These are phyloP conservation scores for Leptinotarsa rubiginosa DNA, from an alignment of 2,888 invertebrate genomes.

Conservation along the genomic window DNA sequence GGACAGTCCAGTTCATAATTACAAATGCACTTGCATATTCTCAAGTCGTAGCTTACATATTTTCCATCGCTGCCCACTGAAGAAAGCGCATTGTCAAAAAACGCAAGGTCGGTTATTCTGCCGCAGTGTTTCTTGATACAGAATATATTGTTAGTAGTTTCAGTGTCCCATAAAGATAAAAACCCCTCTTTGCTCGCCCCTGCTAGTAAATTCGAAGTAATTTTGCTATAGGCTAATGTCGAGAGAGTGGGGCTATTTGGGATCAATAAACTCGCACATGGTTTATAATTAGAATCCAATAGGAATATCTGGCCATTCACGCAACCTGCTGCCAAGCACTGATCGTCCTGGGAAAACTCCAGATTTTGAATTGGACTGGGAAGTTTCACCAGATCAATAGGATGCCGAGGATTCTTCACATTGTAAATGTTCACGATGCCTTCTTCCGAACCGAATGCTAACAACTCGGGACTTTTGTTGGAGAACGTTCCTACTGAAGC, in stretches of 20 bases:
- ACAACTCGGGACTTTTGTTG: slow-evolving; percentile 45
- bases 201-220: slow-evolving; percentile 45
- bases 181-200: slow-evolving; percentile 51
- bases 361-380: slow-evolving; percentile 49
- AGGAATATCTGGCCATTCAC: slow-evolving; percentile 48
- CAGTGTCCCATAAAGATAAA: slow-evolving; percentile 50
- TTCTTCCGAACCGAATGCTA: slow-evolving; percentile 54
- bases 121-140: slow-evolving; percentile 44
- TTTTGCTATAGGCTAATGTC: slow-evolving; percentile 46
- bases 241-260: slow-evolving; percentile 50
- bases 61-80: slow-evolving; percentile 52
- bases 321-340: slow-evolving; percentile 50
- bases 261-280: slow-evolving; percentile 49
- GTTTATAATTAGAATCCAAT: slow-evolving; percentile 46
- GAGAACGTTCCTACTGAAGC: slow-evolving; percentile 52
- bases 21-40: slow-evolving; percentile 36
- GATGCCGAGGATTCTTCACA: slow-evolving; percentile 38
- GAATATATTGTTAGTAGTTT: slow-evolving; percentile 44
- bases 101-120: slow-evolving; percentile 51
- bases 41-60: slow-evolving; percentile 50
- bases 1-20: slow-evolving; percentile 49
- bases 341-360: slow-evolving; percentile 55
- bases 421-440: slow-evolving; percentile 56
- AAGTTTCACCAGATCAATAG: slow-evolving; percentile 24
- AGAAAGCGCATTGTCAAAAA: slow-evolving; percentile 46